phyloP scores from a whole-genome alignment of 2,113 vertebrate species.

The Vanacampus margaritifer region DNA sequence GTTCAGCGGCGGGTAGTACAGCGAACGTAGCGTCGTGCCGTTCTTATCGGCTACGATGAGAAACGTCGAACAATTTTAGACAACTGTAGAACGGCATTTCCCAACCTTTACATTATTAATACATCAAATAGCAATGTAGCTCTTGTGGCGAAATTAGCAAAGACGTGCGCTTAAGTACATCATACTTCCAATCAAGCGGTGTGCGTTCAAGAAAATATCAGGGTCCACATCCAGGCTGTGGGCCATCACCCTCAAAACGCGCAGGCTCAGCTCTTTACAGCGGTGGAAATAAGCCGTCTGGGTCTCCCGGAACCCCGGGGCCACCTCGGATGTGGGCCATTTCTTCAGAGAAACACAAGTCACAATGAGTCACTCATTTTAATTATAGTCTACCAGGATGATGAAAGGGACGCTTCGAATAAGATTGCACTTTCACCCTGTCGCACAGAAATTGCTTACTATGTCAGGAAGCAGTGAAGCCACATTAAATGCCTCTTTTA shows the following conservation, averaged over 20 bases:
- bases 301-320: constrained; percentile 43
- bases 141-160: not conserved
- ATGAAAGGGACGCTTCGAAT: not conserved
- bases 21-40: constrained; percentile 54
- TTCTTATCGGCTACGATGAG: constrained; percentile 51
- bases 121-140: not conserved
- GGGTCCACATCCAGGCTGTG: constrained; percentile 59
- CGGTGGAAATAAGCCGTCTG: constrained; percentile 56
- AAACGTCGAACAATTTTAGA: not conserved
- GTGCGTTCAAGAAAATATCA: constrained; percentile 59
- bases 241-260: constrained; percentile 65
- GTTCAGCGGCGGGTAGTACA: constrained; percentile 67
- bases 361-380: not conserved
- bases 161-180: not conserved
- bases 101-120: not conserved
- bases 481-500: constrained; percentile 73
- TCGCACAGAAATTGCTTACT: constrained; percentile 44
- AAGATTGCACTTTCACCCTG: constrained; percentile 12
- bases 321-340: constrained; percentile 56
- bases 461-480: constrained; percentile 40
- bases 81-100: not conserved
- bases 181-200: constrained; percentile 66
- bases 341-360: constrained; percentile 30
- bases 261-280: constrained; percentile 64
- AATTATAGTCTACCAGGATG: not conserved